Evolutionary conservation across 2,113 vertebrate species (phyloP), one percentile per base, ranked within the genome.

Genomic region (Trinectes maculatus): DNA sequence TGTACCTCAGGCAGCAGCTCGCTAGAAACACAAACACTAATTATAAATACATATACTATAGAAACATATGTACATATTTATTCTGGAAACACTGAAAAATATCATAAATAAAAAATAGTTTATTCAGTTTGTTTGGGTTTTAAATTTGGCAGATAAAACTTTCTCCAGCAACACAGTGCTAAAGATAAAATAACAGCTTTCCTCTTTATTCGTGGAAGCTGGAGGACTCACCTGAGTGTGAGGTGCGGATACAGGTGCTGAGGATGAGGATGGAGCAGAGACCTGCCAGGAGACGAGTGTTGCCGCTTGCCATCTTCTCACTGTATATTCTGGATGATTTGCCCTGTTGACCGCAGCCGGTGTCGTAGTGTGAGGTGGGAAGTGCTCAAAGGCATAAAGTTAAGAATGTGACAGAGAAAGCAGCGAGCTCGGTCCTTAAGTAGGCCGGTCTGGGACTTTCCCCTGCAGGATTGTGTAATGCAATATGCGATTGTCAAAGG

Each of bases 1-100:
- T 2, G 75, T 90, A 92, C 3, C 1, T 74, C 37, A 91, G 18
- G 51, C 91, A 93, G 68, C 91, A 93, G 37, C 71, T 85, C 0
- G 54, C 92, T 93, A 40, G 5, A 37, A 49, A 68, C 16, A 68
- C 15, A 73, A 1, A 42, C 16, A 18, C 3, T 7, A 8, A 47
- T 13, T 3, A 37, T 47, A 5, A 47, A 34, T 5, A 54, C 7
- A 52, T 7, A 40, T 10, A 39, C 21, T n/a, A 39, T 10, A 6
- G 5, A 39, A 16, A 39, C 4, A 39, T 10, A 39, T 21, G 8
- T 54, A 0, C 0, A n/a, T n/a, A n/a, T n/a, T n/a, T n/a, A n/a
- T n/a, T n/a, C n/a, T n/a, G n/a, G n/a, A n/a, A n/a, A n/a, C n/a
- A n/a, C n/a, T n/a, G n/a, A n/a, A n/a, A n/a, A n/a, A n/a, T n/a